Base-by-base conservation (phyloP, 2,888 invertebrate genomes). In the Morpho helenor region DNA sequence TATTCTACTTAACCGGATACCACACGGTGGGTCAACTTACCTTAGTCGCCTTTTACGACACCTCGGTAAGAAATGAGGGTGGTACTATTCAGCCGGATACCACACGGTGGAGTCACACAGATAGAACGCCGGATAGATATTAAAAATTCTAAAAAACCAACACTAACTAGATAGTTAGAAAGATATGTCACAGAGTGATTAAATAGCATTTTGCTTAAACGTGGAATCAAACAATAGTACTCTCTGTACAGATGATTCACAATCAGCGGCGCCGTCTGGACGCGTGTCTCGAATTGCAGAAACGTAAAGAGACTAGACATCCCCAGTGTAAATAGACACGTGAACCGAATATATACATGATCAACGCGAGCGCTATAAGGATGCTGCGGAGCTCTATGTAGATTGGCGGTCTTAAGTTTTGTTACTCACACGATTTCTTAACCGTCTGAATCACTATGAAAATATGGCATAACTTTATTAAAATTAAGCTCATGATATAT, bases 241-340 rank as follows among this genome's bases (percentile, higher is more conserved):
- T 1, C 41, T 46, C 44, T 56, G 48, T 55, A 56, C 59, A 64
- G 63, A 66, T 66, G 67, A 67, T 62, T 68, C 67, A 65, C 59
- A 63, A 59, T 59, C 45, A 57, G 50, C 58, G 70, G 67, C 70
- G 70, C 68, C 69, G 70, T 69, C 70, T 69, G 61, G 70, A 61
- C 69, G 66, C 63, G 52, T 51, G 66, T 66, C 63, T 64, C 64
- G 61, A 65, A 39, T 61, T 53, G 52, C 46, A 60, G 63, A 67
- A 49, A 56, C 52, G 8, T 41, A 42, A 56, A 59, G 48, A 40
- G 55, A 51, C 46, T 46, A 53, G 46, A 46, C 46, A 46, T n/a
- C 16, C 40, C 52, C 52, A 53, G 46, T 41, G 7, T 52, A 40
- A 52, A 41, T 7, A 22, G 52, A 46, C 22, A 40, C 39, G 45